These are phyloP conservation scores for Umimayanthus chanpuru DNA, from an alignment of 92 coral and sea anemone species.

Conservation along the genomic window DNA sequence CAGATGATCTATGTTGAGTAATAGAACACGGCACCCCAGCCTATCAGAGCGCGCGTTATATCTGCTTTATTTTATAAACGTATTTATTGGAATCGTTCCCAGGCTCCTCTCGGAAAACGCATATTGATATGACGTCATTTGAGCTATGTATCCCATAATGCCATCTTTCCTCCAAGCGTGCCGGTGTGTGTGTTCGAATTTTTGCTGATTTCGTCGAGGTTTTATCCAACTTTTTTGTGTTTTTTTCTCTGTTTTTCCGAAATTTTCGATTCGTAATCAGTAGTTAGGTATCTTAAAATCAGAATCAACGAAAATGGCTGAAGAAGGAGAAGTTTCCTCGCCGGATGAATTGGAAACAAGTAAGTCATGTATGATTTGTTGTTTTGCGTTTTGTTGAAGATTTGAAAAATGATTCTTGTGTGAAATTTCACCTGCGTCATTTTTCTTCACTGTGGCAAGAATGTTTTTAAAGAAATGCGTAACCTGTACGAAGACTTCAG, in stretches of 20 bases:
- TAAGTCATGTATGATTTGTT: slow-evolving; percentile 56
- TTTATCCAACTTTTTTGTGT: background rate
- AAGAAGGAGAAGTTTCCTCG: slow-evolving; percentile 98
- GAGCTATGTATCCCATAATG: slow-evolving; percentile 28
- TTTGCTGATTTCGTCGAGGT: background rate
- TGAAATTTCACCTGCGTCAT: slow-evolving; percentile 3
- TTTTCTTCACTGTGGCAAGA: background rate
- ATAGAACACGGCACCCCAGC: too few species aligned
- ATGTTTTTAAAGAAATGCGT: background rate
- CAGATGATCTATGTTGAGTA: too few species aligned
- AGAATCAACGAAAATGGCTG: slow-evolving; percentile 63
- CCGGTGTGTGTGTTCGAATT: slow-evolving; percentile 28
- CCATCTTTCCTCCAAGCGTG: slow-evolving; percentile 9
- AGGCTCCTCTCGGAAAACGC: too few species aligned
- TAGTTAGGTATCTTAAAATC: background rate
- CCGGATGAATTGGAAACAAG: slow-evolving; percentile 95
- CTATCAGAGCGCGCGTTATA: too few species aligned
- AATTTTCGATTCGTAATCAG: background rate
- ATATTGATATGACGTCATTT: slow-evolving; percentile 16
- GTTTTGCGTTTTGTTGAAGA: background rate
- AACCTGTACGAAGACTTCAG: background rate
- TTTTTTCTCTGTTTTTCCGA: background rate
- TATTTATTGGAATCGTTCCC: too few species aligned
- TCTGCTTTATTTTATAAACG: too few species aligned
- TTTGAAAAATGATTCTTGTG: background rate